A percentile compares a stretch with the other conserved stretches of the same genome.
These are phyloP conservation scores for Cataglyphis livida DNA, from an alignment of 2,888 invertebrate genomes.

Conservation along the genomic window DNA sequence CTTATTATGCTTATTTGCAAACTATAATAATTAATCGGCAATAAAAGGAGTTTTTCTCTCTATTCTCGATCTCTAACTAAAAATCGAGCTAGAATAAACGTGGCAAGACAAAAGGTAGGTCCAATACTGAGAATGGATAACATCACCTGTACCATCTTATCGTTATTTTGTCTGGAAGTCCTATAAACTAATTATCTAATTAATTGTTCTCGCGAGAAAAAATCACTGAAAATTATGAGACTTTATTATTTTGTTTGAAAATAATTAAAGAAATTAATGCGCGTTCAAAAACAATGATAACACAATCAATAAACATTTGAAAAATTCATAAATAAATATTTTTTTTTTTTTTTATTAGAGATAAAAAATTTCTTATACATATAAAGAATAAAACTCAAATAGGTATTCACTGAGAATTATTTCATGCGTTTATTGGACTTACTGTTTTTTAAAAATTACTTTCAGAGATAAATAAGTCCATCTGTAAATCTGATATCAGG, in stretches of 20 bases:
- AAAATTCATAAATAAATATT: not conserved
- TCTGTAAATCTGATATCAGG: not conserved
- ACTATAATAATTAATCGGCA: too few species aligned
- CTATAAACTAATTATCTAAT: constrained; percentile 20
- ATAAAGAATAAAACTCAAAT: not conserved
- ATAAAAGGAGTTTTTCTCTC: too few species aligned
- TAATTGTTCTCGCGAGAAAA: not conserved
- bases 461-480: constrained; percentile 14
- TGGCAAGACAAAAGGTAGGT: not conserved
- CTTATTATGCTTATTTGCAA: too few species aligned
- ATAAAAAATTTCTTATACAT: not conserved
- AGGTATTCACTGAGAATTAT: not conserved
- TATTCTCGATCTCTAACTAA: too few species aligned
- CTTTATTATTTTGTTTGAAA: not conserved
- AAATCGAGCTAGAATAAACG: not conserved
- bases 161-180: not conserved
- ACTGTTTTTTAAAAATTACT: not conserved
- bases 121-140: too few species aligned
- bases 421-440: not conserved
- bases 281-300: not conserved
- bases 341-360: not conserved
- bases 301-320: not conserved
- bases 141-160: not conserved
- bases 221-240: not conserved
- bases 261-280: not conserved